Conservation (phyloP, 2,888 invertebrate genomes). For the Volucella inanis region DNA sequence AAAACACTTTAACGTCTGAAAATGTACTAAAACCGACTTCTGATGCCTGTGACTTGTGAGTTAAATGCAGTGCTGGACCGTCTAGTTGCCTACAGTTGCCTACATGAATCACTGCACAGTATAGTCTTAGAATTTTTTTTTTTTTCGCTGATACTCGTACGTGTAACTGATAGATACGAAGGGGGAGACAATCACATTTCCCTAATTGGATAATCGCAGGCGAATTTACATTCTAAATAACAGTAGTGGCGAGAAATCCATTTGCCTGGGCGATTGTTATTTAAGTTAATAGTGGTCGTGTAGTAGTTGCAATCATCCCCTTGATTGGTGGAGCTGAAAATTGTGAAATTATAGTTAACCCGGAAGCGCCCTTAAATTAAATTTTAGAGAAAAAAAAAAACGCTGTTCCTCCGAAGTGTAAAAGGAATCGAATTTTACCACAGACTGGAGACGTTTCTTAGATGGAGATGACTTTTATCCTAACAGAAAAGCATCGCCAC, state of each 20-base stretch:
- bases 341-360: conserved; percentile 33
- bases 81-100: conserved; percentile 26
- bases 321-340: conserved; percentile 9
- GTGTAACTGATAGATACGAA: not conserved
- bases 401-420: conserved; percentile 11
- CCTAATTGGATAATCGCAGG: conserved; percentile 70
- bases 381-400: not conserved
- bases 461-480: conserved; percentile 65
- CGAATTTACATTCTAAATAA: conserved; percentile 45
- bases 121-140: conserved; percentile 17
- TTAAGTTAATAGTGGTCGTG: conserved; percentile 6
- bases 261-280: not conserved
- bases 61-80: conserved; percentile 40
- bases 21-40: conserved; percentile 40
- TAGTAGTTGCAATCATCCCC: not conserved
- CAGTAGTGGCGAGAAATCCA: not conserved
- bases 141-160: conserved; percentile 4
- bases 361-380: conserved; percentile 34
- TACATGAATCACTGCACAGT: conserved; percentile 34
- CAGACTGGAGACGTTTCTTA: conserved; percentile 56
- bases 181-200: conserved; percentile 44
- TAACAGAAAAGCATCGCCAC: conserved; percentile 42
- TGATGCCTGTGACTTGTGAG: conserved; percentile 1
- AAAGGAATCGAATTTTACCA: conserved; percentile 60
- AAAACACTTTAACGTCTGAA: conserved; percentile 46